Base-by-base conservation (phyloP, 2,113 vertebrate genomes). In the Indicator indicator region DNA sequence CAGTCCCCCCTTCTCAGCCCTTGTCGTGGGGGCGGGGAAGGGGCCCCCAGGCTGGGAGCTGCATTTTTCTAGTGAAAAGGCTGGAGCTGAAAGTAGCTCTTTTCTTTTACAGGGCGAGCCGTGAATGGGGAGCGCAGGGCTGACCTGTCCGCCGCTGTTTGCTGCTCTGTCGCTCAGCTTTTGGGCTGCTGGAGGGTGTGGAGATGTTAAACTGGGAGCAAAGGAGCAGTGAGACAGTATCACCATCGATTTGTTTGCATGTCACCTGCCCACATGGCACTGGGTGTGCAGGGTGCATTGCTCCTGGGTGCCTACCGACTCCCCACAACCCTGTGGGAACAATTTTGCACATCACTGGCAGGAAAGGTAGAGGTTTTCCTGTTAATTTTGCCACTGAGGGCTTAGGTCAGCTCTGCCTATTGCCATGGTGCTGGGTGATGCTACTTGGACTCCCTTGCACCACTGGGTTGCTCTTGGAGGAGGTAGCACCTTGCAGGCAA, bases 221-320 rank as follows among this genome's bases (percentile, higher is more conserved):
- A 33, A 64, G 48, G 5, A 74, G 38, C n/a, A 23, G 1, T 0
- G 1, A n/a, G 12, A 5, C 23, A 0, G 7, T 6, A 2, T 12
- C 18, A 1, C 36, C 3, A 17, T 3, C 7, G 1, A 1, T 33
- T 28, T 58, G 2, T 17, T 62, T 9, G 8, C 44, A 0, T 7
- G 1, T 40, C 5, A 0, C 60, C 65, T 24, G 68, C 63, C 40
- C 1, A 0, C 0, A 3, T 0, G 62, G 48, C 17, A 8, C 17
- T 0, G 1, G 24, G 3, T 1, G 26, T 26, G 3, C 18, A 0
- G 13, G 26, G 11, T 7, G 33, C 8, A 0, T 55, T 3, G 0
- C 5, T 16, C 30, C 12, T 3, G 36, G 27, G 40, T 54, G 60
- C 59, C 48, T 36, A 17, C 33, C 20, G 1, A 1, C 8, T 3